Evolutionary conservation across 2,888 invertebrate genomes (phyloP).

Genomic region (Thymelicus lineola): DNA sequence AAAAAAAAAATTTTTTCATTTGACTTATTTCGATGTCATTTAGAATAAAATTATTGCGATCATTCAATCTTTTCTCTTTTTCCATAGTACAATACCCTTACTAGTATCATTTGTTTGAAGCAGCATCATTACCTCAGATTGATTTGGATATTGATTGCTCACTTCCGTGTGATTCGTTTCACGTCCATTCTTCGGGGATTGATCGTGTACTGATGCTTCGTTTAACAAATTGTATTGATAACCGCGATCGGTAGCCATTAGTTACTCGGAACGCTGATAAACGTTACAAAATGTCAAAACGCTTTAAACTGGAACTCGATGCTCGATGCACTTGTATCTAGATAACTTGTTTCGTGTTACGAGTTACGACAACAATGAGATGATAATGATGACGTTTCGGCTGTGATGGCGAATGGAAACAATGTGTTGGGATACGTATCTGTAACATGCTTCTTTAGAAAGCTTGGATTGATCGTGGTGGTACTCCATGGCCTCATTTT

Average conservation of each 20-base stretch:
- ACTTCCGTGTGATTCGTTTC: constrained; percentile 73
- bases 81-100: constrained; percentile 47
- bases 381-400: constrained; percentile 1
- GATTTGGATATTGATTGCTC: constrained; percentile 77
- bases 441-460: background rate
- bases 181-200: constrained; percentile 51
- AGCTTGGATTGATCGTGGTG: background rate
- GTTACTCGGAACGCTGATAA: constrained; percentile 28
- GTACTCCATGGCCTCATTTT: too few species aligned
- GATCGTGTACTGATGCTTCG: constrained; percentile 54
- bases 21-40: too few species aligned
- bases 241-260: constrained; percentile 39
- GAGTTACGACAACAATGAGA: background rate
- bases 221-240: constrained; percentile 52
- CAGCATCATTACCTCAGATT: constrained; percentile 71
- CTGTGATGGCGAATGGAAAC: background rate
- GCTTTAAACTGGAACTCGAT: constrained; percentile 10
- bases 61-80: constrained; percentile 1
- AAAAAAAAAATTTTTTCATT: too few species aligned
- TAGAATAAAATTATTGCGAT: too few species aligned
- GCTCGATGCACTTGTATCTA: constrained; percentile 11
- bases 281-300: constrained; percentile 33
- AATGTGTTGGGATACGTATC: too few species aligned
- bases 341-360: background rate
- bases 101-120: constrained; percentile 72